Evolutionary conservation across 1,140 invertebrate species (phyloP).

Genomic region (Dreissena polymorpha): DNA sequence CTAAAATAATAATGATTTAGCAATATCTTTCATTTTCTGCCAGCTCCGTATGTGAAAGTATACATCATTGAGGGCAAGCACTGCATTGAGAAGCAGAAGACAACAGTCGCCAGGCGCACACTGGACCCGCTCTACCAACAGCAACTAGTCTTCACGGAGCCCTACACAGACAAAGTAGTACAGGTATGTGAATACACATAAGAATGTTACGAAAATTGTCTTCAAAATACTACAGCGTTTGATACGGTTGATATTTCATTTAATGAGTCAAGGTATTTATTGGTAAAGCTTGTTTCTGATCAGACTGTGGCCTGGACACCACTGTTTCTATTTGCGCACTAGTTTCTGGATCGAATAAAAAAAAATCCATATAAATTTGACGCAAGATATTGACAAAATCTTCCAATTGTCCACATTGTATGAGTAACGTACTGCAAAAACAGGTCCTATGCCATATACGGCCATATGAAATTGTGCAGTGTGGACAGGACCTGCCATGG

Average conservation of each 20-base stretch:
- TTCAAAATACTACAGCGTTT: neutral
- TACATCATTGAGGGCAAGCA: conserved; percentile 97
- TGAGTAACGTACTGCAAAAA: too few species aligned
- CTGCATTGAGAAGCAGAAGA: conserved; percentile 97
- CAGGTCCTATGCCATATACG: too few species aligned
- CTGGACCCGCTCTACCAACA: conserved; percentile 98
- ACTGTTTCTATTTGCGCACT: too few species aligned
- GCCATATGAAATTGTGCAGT: too few species aligned
- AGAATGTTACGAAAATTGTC: neutral
- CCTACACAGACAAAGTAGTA: conserved; percentile 94
- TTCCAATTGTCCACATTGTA: too few species aligned
- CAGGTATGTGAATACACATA: conserved; percentile 86
- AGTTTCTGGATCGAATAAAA: too few species aligned
- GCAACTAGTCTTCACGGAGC: conserved; percentile 93
- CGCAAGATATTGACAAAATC: too few species aligned
- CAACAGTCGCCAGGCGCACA: conserved; percentile 92
- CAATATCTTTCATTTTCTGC: conserved; percentile 64
- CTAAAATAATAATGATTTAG: too few species aligned
- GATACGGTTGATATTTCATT: conserved; percentile 1
- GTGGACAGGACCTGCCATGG: too few species aligned
- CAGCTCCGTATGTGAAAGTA: conserved; percentile 99
- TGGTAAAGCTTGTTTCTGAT: conserved; percentile 10
- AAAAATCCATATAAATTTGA: too few species aligned
- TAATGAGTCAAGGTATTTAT: neutral
- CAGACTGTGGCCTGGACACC: neutral